Evolutionary conservation across 2,888 invertebrate species (phyloP), one percentile per base, ranked within the genome.

Genomic region (Coenonympha glycerion): DNA sequence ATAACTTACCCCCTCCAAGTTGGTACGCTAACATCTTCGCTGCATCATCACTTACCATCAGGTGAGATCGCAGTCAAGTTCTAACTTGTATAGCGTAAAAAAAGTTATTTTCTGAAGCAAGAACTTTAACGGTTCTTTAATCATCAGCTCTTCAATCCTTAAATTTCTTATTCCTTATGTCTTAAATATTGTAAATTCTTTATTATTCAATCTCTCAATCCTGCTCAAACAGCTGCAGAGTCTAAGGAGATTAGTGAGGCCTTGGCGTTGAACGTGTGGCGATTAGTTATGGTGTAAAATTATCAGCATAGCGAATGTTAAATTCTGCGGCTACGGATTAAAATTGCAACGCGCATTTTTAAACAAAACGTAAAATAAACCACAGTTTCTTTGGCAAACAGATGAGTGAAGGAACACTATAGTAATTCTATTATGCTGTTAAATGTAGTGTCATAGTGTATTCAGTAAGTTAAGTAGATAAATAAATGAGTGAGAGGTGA

Each of bases 231-330:
- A n/a, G n/a, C n/a, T n/a, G n/a, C n/a, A n/a, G n/a, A n/a, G n/a
- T n/a, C n/a, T n/a, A n/a, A n/a, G n/a, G n/a, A n/a, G n/a, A 37
- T 39, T 16, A 31, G 6, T 13, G 44, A 24, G 36, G 36, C 31
- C 44, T 48, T 41, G 36, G 11, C 34, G 44, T 16, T 47, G 26
- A 46, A 42, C 44, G 34, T 18, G 24, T 24, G 6, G 9, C 21
- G 26, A 53, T 45, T 45, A 36, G 45, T 21, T 49, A 31, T 39
- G 47, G 44, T 44, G 44, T 28, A 47, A 26, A 34, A 47, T 71
- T 76, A 78, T 77, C 76, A 69, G 76, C 75, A 64, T 77, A 59
- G 62, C 78, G 69, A 79, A 80, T 79, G 66, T 53, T 40, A 49
- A 49, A 62, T 63, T 61, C 44, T 53, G 47, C 60, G 53, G 50